Percentiles rank a stretch among this genome's conserved stretches.
Conservation (phyloP, 2,888 invertebrate species). For the Latrodectus elegans region DNA sequence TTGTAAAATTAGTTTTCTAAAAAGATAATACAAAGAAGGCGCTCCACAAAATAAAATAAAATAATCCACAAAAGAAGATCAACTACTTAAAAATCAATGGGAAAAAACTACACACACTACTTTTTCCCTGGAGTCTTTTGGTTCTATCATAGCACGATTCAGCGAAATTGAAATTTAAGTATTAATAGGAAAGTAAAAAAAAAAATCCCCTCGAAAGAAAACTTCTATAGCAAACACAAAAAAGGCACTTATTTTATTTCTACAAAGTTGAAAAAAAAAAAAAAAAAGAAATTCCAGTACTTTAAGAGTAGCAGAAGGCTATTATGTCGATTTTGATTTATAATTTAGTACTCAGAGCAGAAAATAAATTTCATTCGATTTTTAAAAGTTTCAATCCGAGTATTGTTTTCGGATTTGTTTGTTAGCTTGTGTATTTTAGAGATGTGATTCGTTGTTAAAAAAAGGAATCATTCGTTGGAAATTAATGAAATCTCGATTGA, state of each 20-base stretch:
- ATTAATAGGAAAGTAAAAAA: conserved; percentile 35
- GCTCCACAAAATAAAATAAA: background rate
- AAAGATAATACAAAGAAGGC: background rate
- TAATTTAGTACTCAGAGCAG: background rate
- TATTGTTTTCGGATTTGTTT: background rate
- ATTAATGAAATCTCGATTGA: background rate
- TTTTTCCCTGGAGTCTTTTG: background rate
- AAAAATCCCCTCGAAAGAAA: background rate
- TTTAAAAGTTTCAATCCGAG: background rate
- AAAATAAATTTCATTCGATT: conserved; percentile 2
- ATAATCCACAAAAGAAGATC: background rate
- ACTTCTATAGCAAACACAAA: background rate
- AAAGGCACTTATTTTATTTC: background rate
- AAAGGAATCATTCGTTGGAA: background rate
- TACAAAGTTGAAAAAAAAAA: background rate
- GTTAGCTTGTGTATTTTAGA: background rate
- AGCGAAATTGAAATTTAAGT: conserved; percentile 48
- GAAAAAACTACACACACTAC: background rate
- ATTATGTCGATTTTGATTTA: background rate
- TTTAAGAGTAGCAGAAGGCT: too few species aligned
- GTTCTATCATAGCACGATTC: background rate
- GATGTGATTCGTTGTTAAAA: background rate
- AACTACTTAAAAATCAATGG: background rate
- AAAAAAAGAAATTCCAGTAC: background rate
- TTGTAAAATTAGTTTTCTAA: background rate